phyloP scores from a whole-genome alignment of 2,797 vertebrate genomes.

The Lacerta viridis region DNA sequence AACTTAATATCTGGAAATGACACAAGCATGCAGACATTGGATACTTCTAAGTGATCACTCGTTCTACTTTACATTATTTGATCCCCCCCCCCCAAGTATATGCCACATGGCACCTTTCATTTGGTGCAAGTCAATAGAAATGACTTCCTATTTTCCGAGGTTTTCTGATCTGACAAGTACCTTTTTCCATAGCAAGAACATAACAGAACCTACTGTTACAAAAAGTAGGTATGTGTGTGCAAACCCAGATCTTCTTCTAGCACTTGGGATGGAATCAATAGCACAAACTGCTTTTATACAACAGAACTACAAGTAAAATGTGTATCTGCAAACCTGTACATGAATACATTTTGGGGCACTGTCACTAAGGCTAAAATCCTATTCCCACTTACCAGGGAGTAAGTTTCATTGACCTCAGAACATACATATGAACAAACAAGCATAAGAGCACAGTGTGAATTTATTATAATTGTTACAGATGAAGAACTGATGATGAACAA shows the following conservation, averaged over 20 bases:
- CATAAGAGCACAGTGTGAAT: slow-evolving; percentile 3
- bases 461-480: background rate
- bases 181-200: too few species aligned
- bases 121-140: too few species aligned
- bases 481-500: background rate
- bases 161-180: too few species aligned
- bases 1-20: too few species aligned
- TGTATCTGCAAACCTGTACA: background rate
- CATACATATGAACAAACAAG: background rate
- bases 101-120: too few species aligned
- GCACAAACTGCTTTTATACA: background rate
- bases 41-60: too few species aligned
- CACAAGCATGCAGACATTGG: too few species aligned
- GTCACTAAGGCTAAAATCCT: background rate
- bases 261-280: background rate
- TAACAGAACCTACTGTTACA: too few species aligned
- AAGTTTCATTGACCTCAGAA: background rate
- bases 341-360: background rate
- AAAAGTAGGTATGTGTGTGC: background rate
- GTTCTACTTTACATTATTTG: too few species aligned
- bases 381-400: background rate
- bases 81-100: too few species aligned
- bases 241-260: background rate
- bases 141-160: too few species aligned
- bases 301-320: background rate